Percentiles rank a stretch among this genome's conserved stretches.
phyloP scores from a whole-genome alignment of 2,888 invertebrate species.

The Papilio protenor region DNA sequence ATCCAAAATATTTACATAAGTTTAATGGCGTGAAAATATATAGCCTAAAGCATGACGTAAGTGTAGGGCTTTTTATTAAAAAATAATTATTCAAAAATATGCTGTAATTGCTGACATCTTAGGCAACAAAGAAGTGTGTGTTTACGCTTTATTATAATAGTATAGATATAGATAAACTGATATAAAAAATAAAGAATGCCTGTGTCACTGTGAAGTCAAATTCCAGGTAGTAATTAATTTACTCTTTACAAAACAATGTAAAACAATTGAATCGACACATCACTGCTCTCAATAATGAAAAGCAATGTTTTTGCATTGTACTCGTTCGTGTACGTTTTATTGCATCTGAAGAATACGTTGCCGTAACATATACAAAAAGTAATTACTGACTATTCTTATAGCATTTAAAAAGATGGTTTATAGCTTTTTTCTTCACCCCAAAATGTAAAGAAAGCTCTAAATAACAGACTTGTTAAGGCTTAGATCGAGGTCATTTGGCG shows the following conservation, averaged over 20 bases:
- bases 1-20: too few relatives aligned
- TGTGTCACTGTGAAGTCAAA: background rate
- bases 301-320: conserved; percentile 7
- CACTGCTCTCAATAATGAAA: conserved; percentile 3
- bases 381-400: background rate
- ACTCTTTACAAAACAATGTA: conserved; percentile 1
- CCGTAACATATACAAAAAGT: background rate
- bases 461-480: background rate
- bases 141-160: too few relatives aligned
- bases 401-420: background rate
- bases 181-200: background rate
- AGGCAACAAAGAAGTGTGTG: too few relatives aligned
- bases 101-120: too few relatives aligned
- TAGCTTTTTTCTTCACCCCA: background rate
- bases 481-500: background rate
- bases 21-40: too few relatives aligned
- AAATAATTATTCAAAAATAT: too few relatives aligned
- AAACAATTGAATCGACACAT: background rate
- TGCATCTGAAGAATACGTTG: background rate
- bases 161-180: too few relatives aligned
- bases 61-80: too few relatives aligned
- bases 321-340: background rate
- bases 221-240: background rate
- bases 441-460: background rate
- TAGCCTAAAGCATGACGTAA: too few relatives aligned